phyloP scores from a whole-genome alignment of 1,140 invertebrate genomes.

The Lithobius niger region DNA sequence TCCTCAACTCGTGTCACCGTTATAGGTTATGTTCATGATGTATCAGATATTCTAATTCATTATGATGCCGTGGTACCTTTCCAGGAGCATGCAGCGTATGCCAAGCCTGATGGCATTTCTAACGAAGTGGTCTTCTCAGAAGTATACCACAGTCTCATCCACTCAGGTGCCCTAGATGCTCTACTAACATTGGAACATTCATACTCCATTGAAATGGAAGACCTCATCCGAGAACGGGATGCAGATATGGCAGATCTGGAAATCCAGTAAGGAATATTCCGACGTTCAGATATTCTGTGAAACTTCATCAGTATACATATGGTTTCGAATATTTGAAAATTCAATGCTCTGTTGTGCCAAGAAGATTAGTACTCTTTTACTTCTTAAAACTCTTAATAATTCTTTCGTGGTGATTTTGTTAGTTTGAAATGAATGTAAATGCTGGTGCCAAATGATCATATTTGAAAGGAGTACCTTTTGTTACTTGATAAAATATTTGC shows the following conservation, averaged over 20 bases:
- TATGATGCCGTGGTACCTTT: slow-evolving; percentile 20
- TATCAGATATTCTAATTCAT: slow-evolving; percentile 9
- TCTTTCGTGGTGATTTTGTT: too few species aligned
- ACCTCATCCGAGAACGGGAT: slow-evolving; percentile 48
- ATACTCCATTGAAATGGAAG: slow-evolving; percentile 53
- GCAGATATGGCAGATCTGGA: slow-evolving; percentile 48
- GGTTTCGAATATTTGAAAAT: slow-evolving; percentile 17
- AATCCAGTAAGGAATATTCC: slow-evolving; percentile 46
- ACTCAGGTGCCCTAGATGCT: slow-evolving; percentile 61
- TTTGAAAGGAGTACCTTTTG: too few species aligned
- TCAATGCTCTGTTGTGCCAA: slow-evolving; percentile 8
- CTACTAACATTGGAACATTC: slow-evolving; percentile 63
- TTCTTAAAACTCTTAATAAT: too few species aligned
- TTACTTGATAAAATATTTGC: too few species aligned
- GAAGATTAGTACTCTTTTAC: too few species aligned
- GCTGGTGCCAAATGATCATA: too few species aligned
- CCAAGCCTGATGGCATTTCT: slow-evolving; percentile 46
- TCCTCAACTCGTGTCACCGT: background rate
- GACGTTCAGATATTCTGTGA: slow-evolving; percentile 16
- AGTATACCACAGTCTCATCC: slow-evolving; percentile 65
- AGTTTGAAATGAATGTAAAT: too few species aligned
- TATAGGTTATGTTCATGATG: slow-evolving; percentile 2
- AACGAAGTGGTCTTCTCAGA: slow-evolving; percentile 63
- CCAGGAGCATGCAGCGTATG: slow-evolving; percentile 31
- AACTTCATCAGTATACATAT: background rate